Conservation (phyloP, 30 jellyfish, hydroid and myxozoan species). For the Cassiopea andromeda region DNA sequence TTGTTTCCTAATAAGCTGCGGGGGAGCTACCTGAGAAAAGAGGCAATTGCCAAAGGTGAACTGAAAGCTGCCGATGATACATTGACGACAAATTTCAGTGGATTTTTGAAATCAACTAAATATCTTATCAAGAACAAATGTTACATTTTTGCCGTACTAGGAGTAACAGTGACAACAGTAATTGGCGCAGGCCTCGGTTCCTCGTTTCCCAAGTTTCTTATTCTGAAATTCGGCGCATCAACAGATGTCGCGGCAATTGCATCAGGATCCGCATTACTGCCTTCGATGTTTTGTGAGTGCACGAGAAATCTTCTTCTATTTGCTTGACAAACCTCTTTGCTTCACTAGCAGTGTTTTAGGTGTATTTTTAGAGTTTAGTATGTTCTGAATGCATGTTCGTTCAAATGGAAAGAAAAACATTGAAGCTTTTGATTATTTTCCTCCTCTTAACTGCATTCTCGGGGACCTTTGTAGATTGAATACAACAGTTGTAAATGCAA, state of each 20-base stretch:
- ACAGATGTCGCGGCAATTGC: slow-evolving; percentile 50
- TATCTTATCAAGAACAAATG: slow-evolving; percentile 50
- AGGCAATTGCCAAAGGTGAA: slow-evolving; percentile 73
- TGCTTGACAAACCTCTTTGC: background rate
- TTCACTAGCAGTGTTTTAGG: background rate
- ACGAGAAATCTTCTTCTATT: background rate
- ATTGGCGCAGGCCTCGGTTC: slow-evolving; percentile 73
- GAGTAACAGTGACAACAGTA: slow-evolving; percentile 43
- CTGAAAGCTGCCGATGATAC: slow-evolving; percentile 32
- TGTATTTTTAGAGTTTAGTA: too few relatives aligned
- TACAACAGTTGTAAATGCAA: too few relatives aligned
- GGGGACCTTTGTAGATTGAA: too few relatives aligned
- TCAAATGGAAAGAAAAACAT: too few relatives aligned
- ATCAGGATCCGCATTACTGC: slow-evolving; percentile 41
- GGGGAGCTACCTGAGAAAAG: slow-evolving; percentile 34
- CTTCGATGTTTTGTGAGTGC: slow-evolving; percentile 37
- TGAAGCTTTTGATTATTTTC: too few relatives aligned
- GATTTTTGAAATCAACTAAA: slow-evolving; percentile 54
- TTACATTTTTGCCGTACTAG: slow-evolving; percentile 53
- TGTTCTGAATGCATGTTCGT: too few relatives aligned
- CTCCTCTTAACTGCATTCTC: too few relatives aligned
- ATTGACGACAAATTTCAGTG: slow-evolving; percentile 23
- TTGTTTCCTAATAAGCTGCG: slow-evolving; percentile 63
- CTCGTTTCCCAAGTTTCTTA: slow-evolving; percentile 55
- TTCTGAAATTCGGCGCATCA: slow-evolving; percentile 73